A percentile compares a stretch with the other conserved stretches of the same genome.
phyloP scores from a whole-genome alignment of 1,140 invertebrate genomes.

The Zaprionus nigranus region DNA sequence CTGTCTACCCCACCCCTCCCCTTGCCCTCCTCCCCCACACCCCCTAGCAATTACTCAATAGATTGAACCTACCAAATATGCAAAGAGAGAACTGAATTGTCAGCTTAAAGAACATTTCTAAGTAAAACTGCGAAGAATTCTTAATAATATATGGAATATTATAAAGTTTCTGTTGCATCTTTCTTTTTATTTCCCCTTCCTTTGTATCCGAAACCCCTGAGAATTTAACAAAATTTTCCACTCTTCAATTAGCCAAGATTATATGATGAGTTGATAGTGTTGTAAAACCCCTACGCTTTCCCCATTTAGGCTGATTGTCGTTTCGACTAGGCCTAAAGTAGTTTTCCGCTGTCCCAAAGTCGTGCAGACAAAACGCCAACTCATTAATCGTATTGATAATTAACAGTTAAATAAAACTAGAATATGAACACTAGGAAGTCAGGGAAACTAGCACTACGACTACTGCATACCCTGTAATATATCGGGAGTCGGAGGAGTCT shows the following conservation, averaged over 20 bases:
- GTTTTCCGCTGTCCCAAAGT: constrained; percentile 43
- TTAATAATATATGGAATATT: no score
- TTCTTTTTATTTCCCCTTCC: neutral
- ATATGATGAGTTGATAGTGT: neutral
- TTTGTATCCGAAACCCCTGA: neutral
- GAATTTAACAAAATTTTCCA: constrained; percentile 20
- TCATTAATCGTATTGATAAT: constrained; percentile 61
- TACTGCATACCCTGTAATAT: constrained; percentile 9
- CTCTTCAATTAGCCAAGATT: constrained; percentile 1
- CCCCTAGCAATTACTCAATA: constrained; percentile 56
- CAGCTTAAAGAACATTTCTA: neutral
- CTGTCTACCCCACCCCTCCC: neutral
- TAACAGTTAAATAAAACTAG: constrained; percentile 64
- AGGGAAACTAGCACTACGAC: constrained; percentile 17
- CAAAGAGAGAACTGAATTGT: neutral
- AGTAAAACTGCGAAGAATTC: neutral
- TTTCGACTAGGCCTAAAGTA: constrained; percentile 9
- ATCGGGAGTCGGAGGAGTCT: neutral
- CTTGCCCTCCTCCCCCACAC: neutral
- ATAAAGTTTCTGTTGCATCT: neutral
- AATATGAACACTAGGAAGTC: constrained; percentile 19
- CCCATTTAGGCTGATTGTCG: constrained; percentile 22
- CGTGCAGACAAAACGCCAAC: constrained; percentile 40
- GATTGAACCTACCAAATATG: constrained; percentile 39
- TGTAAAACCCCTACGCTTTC: constrained; percentile 14